A percentile compares a stretch with the other conserved stretches of the same genome.
Evolutionary conservation across 2,888 invertebrate species (phyloP).

Genomic region (Epinotia ramella): DNA sequence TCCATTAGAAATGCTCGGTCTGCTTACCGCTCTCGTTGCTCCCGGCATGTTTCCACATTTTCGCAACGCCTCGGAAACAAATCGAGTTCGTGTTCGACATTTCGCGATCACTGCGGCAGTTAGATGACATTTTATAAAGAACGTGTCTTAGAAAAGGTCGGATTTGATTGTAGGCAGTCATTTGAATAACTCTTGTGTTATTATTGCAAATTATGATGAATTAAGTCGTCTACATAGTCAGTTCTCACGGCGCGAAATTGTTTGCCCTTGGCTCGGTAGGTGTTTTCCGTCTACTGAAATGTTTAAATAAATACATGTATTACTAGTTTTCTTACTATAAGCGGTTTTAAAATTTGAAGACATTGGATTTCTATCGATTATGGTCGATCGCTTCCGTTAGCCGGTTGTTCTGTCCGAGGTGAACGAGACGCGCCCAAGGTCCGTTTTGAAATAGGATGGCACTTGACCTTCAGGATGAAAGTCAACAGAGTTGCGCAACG

Average conservation of each 20-base stretch:
- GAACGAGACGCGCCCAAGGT: conserved; percentile 82
- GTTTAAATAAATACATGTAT: conserved; percentile 50
- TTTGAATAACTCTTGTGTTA: conserved; percentile 82
- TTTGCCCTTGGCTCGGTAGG: conserved; percentile 75
- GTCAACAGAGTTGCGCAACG: conserved; percentile 83
- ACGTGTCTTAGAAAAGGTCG: conserved; percentile 84
- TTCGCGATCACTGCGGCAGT: conserved; percentile 80
- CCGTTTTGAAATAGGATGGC: conserved; percentile 84
- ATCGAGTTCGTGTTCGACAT: conserved; percentile 84
- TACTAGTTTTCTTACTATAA: conserved; percentile 20
- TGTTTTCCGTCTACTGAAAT: conserved; percentile 60
- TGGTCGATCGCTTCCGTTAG: conserved; percentile 77
- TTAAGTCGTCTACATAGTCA: conserved; percentile 77
- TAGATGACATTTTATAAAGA: conserved; percentile 84
- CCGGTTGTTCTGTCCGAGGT: conserved; percentile 76
- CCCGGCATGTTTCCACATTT: conserved; percentile 73
- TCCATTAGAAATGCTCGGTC: conserved; percentile 58
- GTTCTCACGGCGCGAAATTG: conserved; percentile 81
- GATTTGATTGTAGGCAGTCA: conserved; percentile 83
- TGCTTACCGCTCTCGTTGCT: conserved; percentile 60
- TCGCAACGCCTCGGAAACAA: conserved; percentile 78
- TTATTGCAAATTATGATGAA: conserved; percentile 82
- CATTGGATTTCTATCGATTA: conserved; percentile 73
- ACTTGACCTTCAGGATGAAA: conserved; percentile 85
- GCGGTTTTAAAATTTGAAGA: conserved; percentile 54